These are phyloP conservation scores for Tachina lurida DNA, from an alignment of 2,888 invertebrate genomes.

Conservation along the genomic window DNA sequence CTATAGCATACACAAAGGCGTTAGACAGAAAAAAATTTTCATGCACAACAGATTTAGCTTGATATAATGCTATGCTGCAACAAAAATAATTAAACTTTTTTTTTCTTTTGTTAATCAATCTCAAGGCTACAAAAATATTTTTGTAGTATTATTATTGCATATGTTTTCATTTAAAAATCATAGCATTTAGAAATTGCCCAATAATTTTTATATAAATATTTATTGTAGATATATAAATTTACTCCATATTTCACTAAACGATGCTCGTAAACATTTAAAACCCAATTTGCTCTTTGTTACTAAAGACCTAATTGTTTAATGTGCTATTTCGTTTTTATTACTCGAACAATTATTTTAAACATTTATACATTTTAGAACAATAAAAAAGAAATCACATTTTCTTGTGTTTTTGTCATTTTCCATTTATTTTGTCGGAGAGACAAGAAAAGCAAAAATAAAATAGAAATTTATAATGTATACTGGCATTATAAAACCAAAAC, in stretches of 20 bases:
- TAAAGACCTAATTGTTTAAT: slow-evolving; percentile 46
- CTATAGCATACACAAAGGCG: neutral
- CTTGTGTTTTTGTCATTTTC: slow-evolving; percentile 68
- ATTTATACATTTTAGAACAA: slow-evolving; percentile 23
- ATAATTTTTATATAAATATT: neutral
- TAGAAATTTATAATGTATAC: slow-evolving; percentile 40
- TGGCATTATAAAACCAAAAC: slow-evolving; percentile 48
- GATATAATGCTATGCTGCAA: no score
- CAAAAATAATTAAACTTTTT: no score
- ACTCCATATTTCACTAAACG: neutral
- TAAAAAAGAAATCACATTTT: slow-evolving; percentile 51
- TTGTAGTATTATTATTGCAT: neutral
- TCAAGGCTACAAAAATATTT: neutral
- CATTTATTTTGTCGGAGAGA: slow-evolving; percentile 48
- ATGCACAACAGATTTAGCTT: no score
- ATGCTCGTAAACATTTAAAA: neutral
- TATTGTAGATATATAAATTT: neutral
- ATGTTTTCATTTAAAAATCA: no score
- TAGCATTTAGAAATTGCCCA: no score
- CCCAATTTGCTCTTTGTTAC: slow-evolving; percentile 3
- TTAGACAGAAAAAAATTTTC: no score
- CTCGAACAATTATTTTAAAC: slow-evolving; percentile 10
- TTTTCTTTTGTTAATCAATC: no score
- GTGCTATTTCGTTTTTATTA: slow-evolving; percentile 26
- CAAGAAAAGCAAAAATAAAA: slow-evolving; percentile 29